Evolutionary conservation across 2,888 invertebrate species (phyloP), one percentile per base, ranked within the genome.

Genomic region (Furcula furcula): DNA sequence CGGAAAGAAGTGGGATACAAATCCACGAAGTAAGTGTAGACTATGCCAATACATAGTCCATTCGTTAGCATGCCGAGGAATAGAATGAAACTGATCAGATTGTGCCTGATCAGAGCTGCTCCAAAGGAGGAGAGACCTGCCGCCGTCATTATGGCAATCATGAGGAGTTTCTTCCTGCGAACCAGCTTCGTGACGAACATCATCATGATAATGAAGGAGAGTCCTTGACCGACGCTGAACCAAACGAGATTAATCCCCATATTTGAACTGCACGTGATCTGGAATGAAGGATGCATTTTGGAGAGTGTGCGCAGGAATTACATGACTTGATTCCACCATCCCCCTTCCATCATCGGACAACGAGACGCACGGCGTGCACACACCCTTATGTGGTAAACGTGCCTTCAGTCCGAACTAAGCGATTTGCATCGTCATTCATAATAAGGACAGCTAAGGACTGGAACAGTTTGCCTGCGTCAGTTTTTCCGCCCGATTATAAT

Each of bases 1-100:
- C 53, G 41, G 18, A 50, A 36, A 14, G 53, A 50, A 2, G 53
- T 53, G 1, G 53, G 49, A 15, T 40, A 53, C 10, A 50, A 15
- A 15, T 44, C 53, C 3, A 50, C 46, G 23, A 38, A 53, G 18
- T 46, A 53, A 3, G 45, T 29, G 5, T 38, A 45, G 3, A 45
- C 9, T 0, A 46, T 13, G 3, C 49, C 53, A n/a, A 34, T 39
- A 30, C 7, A n/a, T 5, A 40, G n/a, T n/a, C 9, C 12, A 7
- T 9, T 26, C 10, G 31, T 15, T 2, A 36, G 15, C 7, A 33
- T 9, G 7, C 32, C 36, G 15, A 40, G 22, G 22, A 30, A 40
- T 14, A 40, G 16, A 11, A 33, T 23, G 6, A 61, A 33, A 5
- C 41, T 46, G 10, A 36, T 36, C 1, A 50, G 16, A 12, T 44